Base-by-base conservation (phyloP, 1,140 invertebrate genomes). In the Arion vulgaris region DNA sequence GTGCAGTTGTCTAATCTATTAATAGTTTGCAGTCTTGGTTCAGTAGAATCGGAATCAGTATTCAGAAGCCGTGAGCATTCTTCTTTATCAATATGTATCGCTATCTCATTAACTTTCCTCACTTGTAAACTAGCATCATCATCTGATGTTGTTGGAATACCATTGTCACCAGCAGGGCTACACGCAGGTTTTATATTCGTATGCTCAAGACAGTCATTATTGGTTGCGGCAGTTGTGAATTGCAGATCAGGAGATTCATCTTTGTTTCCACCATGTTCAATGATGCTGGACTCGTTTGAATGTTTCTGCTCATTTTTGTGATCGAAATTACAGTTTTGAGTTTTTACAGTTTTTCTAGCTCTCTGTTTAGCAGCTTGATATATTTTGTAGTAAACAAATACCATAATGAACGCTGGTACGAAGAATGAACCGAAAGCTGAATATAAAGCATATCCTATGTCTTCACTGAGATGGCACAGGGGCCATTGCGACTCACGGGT, bases 271-370 rank as follows among this genome's bases (percentile, higher is more conserved):
- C 53, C 76, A n/a, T 83, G 82, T 15, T 86, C 83, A 0, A 81
- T 86, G 15, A 83, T 51, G 66, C 83, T 83, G 23, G 83, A 84
- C 57, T 84, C 83, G 13, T 71, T 84, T 26, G 85, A 84, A 68
- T 84, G 72, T 75, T 84, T 83, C 17, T 84, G 75, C 45, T 85
- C 82, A 23, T 72, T 79, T 51, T 82, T 86, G 17, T 77, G 71
- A 1, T 36, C 39, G 0, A 71, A n/a, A 0, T 38, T 19, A 32
- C 62, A 66, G 17, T 17, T 36, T 74, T 23, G 82, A 85, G 82
- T 90, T 66, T 66, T 66, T 0, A 92, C 88, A 72, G 95, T 96
- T 73, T 97, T 93, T 83, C 97, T 94, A 75, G 97, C 97, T 71
- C 97, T 92, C 38, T 81, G 68, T 41, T 85, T 88, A 4, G 90